Base-by-base conservation (phyloP, 2,113 vertebrate species). In the Madoqua kirkii region DNA sequence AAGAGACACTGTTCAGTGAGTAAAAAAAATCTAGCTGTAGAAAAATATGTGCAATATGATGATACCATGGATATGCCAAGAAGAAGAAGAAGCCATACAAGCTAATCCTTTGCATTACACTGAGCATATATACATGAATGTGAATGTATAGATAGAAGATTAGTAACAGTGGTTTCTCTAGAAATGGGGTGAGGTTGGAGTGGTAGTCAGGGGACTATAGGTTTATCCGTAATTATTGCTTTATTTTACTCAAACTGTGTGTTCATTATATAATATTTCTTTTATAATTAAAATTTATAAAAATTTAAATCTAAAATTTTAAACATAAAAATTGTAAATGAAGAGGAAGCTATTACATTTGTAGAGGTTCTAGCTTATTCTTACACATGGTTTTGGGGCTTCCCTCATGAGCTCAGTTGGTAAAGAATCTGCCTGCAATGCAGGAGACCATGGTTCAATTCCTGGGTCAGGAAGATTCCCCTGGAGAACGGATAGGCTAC, bases 191-290 rank as follows among this genome's bases (percentile, higher is more conserved):
- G 90, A 36, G 7, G 13, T 57, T 95, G n/a, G 7, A 27, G 14
- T 52, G 14, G 25, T 45, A 64, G 52, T 57, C 50, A 87, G 43
- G 14, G 14, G 15, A 76, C 43, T 33, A 1, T 76, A 83, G n/a
- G 52, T 95, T 91, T 91, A 88, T 36, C 67, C 87, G 6, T 40
- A 96, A 95, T 93, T 87, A 85, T 64, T 92, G 76, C 10, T 88
- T 94, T 88, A 78, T 71, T 92, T 93, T 93, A 91, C n/a, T 86
- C 5, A 50, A 98, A 82, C 15, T 92, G 50, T 40, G 23, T 95
- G 25, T 78, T 67, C n/a, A 60, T 50, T 55, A 52, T 76, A 43
- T 6, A 27, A 4, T 74, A 40, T 78, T 90, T 96, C 16, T 76
- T 84, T 10, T 76, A 9, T 76, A 90, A 60, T 48, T 89, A 89